A percentile compares a stretch with the other conserved stretches of the same genome.
Conservation (phyloP, 2,113 vertebrate genomes). For the Chaetorhynchus papuensis region DNA sequence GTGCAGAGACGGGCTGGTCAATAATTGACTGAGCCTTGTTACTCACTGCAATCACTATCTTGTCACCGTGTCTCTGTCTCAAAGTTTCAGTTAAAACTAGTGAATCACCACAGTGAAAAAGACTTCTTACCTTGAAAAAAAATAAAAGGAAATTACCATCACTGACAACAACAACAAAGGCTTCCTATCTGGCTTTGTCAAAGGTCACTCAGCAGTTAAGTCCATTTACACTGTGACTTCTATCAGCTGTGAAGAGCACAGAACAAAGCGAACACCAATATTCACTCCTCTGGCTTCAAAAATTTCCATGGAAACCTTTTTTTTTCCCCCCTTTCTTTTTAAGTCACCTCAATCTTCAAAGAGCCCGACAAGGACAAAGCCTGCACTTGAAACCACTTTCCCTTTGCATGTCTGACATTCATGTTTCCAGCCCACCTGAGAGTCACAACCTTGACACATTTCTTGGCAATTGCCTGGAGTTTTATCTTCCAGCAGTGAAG, state of each 20-base stretch:
- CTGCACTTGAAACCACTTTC: background rate
- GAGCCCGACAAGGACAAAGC: background rate
- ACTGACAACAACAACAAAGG: slow-evolving; percentile 6
- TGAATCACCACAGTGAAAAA: background rate
- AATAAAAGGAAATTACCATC: background rate
- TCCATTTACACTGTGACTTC: slow-evolving; percentile 24
- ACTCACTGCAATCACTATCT: background rate
- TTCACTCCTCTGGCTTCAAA: background rate
- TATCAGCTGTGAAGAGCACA: background rate
- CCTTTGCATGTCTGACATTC: background rate
- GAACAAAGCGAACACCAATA: background rate
- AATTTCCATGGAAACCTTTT: slow-evolving; percentile 17
- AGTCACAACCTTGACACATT: background rate
- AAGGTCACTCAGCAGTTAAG: slow-evolving; percentile 30
- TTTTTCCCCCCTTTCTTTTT: background rate
- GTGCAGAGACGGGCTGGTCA: slow-evolving; percentile 3
- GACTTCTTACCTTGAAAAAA: background rate
- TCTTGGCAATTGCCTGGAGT: background rate
- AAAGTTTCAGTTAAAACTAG: background rate
- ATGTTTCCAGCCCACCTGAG: background rate
- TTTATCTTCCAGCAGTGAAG: slow-evolving; percentile 13
- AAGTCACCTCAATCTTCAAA: slow-evolving; percentile 10
- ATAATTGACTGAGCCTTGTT: slow-evolving; percentile 43
- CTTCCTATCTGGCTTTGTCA: background rate
- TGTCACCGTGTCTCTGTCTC: slow-evolving; percentile 1